phyloP scores from a whole-genome alignment of 2,113 vertebrate species.

The Colaptes auratus region DNA sequence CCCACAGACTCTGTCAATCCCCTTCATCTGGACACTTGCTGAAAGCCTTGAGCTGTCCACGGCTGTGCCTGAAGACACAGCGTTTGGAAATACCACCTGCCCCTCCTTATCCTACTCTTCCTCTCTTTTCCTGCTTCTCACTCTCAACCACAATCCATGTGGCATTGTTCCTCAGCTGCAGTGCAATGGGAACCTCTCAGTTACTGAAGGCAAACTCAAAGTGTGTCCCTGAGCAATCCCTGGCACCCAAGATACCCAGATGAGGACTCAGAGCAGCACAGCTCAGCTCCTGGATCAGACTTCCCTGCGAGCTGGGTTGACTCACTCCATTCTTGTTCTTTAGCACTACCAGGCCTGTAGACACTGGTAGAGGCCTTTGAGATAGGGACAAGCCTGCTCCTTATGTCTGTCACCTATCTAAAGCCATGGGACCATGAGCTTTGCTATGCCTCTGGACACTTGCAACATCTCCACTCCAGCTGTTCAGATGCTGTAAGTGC shows the following conservation, averaged over 20 bases:
- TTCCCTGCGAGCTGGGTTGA: accelerated
- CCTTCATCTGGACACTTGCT: background rate
- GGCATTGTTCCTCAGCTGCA: background rate
- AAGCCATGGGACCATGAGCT: background rate
- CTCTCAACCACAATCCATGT: background rate
- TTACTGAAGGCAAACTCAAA: background rate
- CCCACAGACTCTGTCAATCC: background rate
- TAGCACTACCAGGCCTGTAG: background rate
- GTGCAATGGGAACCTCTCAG: background rate
- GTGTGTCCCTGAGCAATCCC: background rate
- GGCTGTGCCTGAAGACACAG: background rate
- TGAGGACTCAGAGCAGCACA: background rate
- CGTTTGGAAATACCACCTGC: background rate
- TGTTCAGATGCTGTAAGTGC: background rate
- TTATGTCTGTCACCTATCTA: background rate
- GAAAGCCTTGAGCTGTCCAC: background rate
- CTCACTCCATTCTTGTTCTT: background rate
- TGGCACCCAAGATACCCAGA: background rate
- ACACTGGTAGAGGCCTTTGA: background rate
- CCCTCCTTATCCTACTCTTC: background rate
- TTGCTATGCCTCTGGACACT: background rate
- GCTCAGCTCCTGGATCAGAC: background rate
- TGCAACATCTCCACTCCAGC: background rate
- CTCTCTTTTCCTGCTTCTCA: background rate
- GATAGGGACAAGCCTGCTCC: background rate